Evolutionary conservation across 2,113 vertebrate species (phyloP).

Genomic region (Daubentonia madagascariensis): DNA sequence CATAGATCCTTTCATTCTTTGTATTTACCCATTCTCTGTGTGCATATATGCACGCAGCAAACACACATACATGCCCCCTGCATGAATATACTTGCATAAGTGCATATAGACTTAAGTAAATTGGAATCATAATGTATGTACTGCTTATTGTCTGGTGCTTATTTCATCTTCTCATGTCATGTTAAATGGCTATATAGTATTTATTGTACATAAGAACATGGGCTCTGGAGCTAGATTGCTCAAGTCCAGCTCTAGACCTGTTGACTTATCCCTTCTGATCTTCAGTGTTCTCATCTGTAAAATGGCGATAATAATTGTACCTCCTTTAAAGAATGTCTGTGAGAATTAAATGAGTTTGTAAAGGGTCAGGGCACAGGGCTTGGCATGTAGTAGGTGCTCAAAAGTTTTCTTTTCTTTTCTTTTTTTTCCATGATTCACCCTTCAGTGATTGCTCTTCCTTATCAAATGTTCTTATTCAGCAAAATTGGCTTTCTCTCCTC

Average conservation of each 20-base stretch:
- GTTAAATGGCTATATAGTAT: not conserved
- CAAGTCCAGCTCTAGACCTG: not conserved
- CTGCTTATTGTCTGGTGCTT: not conserved
- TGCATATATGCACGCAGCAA: no score
- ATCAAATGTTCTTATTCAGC: not conserved
- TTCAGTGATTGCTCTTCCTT: not conserved
- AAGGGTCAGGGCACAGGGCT: not conserved
- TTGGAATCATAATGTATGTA: not conserved
- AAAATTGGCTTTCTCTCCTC: not conserved
- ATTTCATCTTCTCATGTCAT: not conserved
- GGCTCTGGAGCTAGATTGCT: no score
- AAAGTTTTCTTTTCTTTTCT: not conserved
- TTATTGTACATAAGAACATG: not conserved
- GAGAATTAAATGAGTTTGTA: not conserved
- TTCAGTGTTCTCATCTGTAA: not conserved
- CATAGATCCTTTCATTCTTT: not conserved
- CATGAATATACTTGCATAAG: not conserved
- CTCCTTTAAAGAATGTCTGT: not conserved
- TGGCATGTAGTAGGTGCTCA: not conserved
- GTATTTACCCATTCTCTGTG: not conserved
- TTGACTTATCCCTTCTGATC: not conserved
- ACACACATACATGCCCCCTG: not conserved
- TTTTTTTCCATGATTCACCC: not conserved
- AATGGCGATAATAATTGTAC: not conserved
- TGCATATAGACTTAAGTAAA: not conserved